Evolutionary conservation across 1,140 invertebrate genomes (phyloP), one percentile per base, ranked within the genome.

Genomic region (Drosophila subpulchrella): DNA sequence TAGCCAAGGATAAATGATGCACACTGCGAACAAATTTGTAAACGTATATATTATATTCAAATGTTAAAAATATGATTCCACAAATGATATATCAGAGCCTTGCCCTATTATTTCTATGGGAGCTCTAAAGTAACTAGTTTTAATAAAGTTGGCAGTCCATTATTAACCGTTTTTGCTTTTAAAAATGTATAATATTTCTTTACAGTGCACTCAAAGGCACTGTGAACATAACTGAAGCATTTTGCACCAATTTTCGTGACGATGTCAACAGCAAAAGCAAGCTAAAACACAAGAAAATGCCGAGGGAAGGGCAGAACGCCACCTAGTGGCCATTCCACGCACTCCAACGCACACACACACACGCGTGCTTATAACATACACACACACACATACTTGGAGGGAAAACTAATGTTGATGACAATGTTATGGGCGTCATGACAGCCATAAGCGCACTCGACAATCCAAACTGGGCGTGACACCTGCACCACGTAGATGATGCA

Each of bases 381-480:
- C 11, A 34, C 11, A 34, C 34, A 13, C 15, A n/a, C 10, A 47
- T 41, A 51, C 59, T 51, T n/a, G 41, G 53, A 56, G 51, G 50
- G 65, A 81, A 80, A 83, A 86, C 84, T 90, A 89, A 89, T 89
- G 84, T 90, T 89, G 84, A 89, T 89, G 84, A 89, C 84, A 89
- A 89, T 89, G 84, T 89, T 89, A 89, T 89, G 84, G 84, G 84
- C 85, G 84, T 89, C 84, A 84, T 84, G 85, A 89, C 84, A 90
- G 84, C 85, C 84, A 89, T 89, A 89, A 89, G 84, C 84, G 77
- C 81, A 89, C 84, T 89, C 83, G 83, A 86, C 81, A 89, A 81
- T 65, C 73, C 83, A 56, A 59, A 58, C 74, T 76, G 73, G 74
- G 73, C 74, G 65, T 59, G 68, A 74, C 77, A 84, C 81, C 72